Conservation (phyloP, 2,888 invertebrate species). For the Nudaria mundana region DNA sequence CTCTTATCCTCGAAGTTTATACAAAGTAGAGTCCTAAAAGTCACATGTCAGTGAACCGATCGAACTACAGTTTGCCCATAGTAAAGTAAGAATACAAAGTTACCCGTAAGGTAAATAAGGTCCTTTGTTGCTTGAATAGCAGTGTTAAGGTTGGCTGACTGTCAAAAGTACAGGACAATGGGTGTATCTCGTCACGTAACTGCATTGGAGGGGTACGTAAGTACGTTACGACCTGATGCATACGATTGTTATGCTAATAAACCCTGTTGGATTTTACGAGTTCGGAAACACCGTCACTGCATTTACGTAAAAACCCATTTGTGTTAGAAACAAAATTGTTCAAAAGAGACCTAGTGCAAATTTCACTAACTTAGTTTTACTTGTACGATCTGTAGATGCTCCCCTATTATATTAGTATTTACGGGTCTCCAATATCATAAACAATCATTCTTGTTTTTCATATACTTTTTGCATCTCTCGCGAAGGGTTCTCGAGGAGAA, state of each 20-base stretch:
- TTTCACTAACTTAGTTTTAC: no score
- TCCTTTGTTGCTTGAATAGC: slow-evolving; percentile 18
- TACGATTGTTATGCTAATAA: slow-evolving; percentile 45
- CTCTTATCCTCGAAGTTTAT: slow-evolving; percentile 17
- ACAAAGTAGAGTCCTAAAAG: slow-evolving; percentile 29
- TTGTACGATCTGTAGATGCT: no score
- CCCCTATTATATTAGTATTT: no score
- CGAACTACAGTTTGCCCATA: slow-evolving; percentile 17
- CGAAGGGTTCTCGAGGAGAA: no score
- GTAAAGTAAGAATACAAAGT: no score
- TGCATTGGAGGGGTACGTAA: slow-evolving; percentile 45
- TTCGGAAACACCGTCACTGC: not conserved
- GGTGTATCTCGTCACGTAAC: slow-evolving; percentile 43
- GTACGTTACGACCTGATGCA: slow-evolving; percentile 48
- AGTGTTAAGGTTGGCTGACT: slow-evolving; percentile 54
- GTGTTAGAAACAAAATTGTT: no score
- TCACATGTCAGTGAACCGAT: slow-evolving; percentile 40
- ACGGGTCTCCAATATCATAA: no score
- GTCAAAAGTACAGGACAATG: slow-evolving; percentile 55
- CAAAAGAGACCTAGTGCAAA: no score
- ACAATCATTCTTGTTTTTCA: no score
- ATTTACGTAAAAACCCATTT: slow-evolving; percentile 1
- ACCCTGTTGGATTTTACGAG: slow-evolving; percentile 11
- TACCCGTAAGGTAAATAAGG: slow-evolving; percentile 12
- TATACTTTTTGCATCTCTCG: no score